A percentile compares a stretch with the other conserved stretches of the same genome.
Evolutionary conservation across 2,797 vertebrate species (phyloP).

Genomic region (Epinephelus awoara): DNA sequence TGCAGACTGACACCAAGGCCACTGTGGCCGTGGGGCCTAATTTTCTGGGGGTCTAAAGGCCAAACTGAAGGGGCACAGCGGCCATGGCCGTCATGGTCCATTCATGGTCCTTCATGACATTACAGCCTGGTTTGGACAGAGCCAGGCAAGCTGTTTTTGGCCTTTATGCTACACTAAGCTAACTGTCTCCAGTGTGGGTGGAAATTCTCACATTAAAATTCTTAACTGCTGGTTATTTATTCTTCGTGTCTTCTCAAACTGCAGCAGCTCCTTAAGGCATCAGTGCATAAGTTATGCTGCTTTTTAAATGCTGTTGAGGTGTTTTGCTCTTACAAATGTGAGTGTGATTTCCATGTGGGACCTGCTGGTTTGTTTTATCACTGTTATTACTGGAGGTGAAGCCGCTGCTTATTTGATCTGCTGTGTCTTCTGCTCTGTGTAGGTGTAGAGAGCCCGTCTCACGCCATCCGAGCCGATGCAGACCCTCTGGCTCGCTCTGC

Average conservation of each 20-base stretch:
- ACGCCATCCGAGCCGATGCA: constrained; percentile 94
- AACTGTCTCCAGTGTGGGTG: not conserved
- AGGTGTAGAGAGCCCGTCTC: constrained; percentile 98
- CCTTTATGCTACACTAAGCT: constrained; percentile 1
- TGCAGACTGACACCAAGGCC: too few species aligned
- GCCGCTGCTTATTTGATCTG: constrained; percentile 43
- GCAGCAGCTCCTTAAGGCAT: constrained; percentile 4
- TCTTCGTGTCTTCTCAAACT: not conserved
- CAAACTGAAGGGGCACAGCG: too few species aligned
- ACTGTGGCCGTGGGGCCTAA: too few species aligned
- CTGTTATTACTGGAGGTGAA: constrained; percentile 26
- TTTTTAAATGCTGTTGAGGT: not conserved
- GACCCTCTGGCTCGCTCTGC: constrained; percentile 92
- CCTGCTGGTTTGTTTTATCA: constrained; percentile 12
- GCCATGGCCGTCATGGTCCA: too few species aligned
- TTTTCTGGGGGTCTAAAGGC: too few species aligned
- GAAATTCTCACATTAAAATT: not conserved
- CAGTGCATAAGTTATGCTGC: not conserved
- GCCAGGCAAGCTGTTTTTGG: not conserved
- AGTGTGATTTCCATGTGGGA: not conserved
- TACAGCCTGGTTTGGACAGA: not conserved
- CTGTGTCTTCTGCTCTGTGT: constrained; percentile 45
- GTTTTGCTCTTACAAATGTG: not conserved
- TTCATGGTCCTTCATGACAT: too few species aligned
- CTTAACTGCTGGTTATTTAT: not conserved